Base-by-base conservation (phyloP, 2,797 vertebrate genomes). In the Oophaga sylvatica region DNA sequence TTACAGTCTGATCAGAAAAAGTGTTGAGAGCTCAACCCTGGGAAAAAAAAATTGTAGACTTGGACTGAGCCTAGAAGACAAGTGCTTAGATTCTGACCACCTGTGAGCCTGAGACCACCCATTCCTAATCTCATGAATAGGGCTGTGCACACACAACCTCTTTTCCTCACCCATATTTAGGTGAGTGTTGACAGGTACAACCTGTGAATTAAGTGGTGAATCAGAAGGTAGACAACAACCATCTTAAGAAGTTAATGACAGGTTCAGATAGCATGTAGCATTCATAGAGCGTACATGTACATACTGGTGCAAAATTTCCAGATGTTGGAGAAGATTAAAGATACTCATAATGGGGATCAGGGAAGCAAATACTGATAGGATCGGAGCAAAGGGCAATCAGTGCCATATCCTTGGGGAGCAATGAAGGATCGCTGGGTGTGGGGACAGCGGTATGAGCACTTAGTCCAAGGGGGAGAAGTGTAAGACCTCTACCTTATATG, bases 401-500 rank as follows among this genome's bases (percentile, higher is more conserved):
- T 71, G 15, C 41, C 62, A 45, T 56, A 76, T 63, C 16, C 53
- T 45, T 11, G 26, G 85, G 67, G 57, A 71, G 57, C 78, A 75
- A 48, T 81, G 68, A 26, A 31, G 29, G 70, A 76, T 29, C 17
- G 17, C 70, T 81, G 63, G 81, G 82, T 68, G 78, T 81, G 77
- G 57, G 86, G 77, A 83, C 65, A 84, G 67, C 26, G 63, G 85
- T 75, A 62, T 63, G 83, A 84, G 41, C 59, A 65, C 71, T 63
- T 75, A 31, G 83, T 84, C 83, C 83, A 84, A 53, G 82, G 77
- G 75, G 89, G 56, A 80, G 59, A 68, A 75, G 76, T 56, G 67
- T 83, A 81, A 80, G 85, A 87, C 63, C 81, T 65, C 82, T 87
- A 71, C 87, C 87, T 89, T 73, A 76, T 87, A 87, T 90, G 81